Evolutionary conservation across 2,113 vertebrate genomes (phyloP).

Genomic region (Regulus satrapa): DNA sequence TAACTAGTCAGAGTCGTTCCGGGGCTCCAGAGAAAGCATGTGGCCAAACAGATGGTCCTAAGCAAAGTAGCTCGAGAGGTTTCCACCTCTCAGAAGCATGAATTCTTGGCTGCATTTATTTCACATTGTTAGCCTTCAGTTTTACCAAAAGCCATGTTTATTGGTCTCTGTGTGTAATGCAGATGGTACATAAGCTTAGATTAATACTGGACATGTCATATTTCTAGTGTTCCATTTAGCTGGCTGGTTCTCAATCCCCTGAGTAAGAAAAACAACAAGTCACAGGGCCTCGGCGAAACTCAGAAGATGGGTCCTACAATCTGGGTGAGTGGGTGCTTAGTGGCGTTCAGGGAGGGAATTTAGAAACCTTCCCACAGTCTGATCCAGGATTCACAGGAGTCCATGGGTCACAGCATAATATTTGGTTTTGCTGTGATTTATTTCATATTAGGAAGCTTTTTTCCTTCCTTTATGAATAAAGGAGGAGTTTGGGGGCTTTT

Average conservation of each 20-base stretch:
- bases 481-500: background rate
- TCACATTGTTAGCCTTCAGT: background rate
- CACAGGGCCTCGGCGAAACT: background rate
- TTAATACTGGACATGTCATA: background rate
- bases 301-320: background rate
- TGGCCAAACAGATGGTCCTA: slow-evolving; percentile 2
- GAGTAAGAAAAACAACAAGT: background rate
- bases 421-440: background rate
- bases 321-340: background rate
- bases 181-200: background rate
- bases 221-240: background rate
- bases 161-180: background rate
- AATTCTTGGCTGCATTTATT: background rate
- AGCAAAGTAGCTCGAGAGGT: background rate
- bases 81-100: background rate
- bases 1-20: background rate
- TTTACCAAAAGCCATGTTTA: background rate
- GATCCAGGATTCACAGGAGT: background rate
- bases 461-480: background rate
- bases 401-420: background rate
- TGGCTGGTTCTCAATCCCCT: background rate
- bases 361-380: background rate
- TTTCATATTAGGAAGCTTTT: background rate
- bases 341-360: background rate
- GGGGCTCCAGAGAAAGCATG: background rate